Conservation (phyloP, 2,113 vertebrate species). For the Tylochromis polylepis region DNA sequence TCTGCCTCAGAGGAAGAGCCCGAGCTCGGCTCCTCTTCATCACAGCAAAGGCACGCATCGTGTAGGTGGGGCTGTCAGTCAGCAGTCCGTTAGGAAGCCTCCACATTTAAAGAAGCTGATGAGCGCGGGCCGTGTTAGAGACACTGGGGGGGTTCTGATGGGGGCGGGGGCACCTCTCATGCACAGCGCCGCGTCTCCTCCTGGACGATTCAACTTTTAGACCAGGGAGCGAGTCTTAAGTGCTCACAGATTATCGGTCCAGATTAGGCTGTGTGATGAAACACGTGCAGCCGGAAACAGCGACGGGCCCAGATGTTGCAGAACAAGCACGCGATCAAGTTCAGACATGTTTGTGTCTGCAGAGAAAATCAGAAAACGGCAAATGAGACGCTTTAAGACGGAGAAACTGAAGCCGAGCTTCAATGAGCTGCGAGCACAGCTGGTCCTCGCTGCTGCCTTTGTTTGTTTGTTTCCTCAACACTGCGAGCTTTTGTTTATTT, state of each 20-base stretch:
- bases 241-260: neutral
- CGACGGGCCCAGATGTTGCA: neutral
- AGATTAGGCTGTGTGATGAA: neutral
- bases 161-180: neutral
- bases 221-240: neutral
- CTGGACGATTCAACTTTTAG: neutral
- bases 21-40: neutral
- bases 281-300: neutral
- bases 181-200: fast-evolving
- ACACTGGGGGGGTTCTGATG: neutral
- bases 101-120: neutral
- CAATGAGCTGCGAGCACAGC: neutral
- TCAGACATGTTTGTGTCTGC: neutral
- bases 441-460: neutral
- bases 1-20: neutral
- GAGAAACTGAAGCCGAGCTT: no score
- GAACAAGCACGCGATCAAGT: neutral
- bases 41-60: neutral
- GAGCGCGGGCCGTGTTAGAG: fast-evolving
- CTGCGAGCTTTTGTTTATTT: neutral
- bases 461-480: neutral
- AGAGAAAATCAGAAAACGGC: neutral
- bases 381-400: neutral
- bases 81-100: neutral
- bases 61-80: neutral